phyloP scores from a whole-genome alignment of 2,888 invertebrate species.

The Drosophila diplacantha region DNA sequence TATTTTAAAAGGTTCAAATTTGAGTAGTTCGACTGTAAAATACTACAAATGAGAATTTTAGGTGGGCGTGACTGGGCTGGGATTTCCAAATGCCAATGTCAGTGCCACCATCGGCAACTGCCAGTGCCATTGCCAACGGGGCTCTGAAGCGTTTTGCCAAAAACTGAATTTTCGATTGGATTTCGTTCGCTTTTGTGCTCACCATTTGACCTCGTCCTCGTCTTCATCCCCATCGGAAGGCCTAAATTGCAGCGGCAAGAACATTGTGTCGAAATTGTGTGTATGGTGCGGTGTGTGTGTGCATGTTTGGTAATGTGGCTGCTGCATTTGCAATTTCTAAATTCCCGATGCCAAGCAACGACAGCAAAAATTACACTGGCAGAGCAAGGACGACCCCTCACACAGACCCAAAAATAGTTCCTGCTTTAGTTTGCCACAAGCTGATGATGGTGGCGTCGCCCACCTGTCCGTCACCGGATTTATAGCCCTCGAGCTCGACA shows the following conservation, averaged over 20 bases:
- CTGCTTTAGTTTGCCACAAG: slow-evolving; percentile 18
- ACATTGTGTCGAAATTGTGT: slow-evolving; percentile 23
- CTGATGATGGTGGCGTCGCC: slow-evolving; percentile 15
- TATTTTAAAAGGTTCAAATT: neutral
- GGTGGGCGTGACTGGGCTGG: slow-evolving; percentile 4
- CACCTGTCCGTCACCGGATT: slow-evolving; percentile 42
- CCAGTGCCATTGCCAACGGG: slow-evolving; percentile 47
- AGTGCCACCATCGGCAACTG: slow-evolving; percentile 49
- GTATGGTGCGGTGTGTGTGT: slow-evolving; percentile 6
- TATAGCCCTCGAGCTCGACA: slow-evolving; percentile 26
- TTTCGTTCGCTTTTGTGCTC: slow-evolving; percentile 39
- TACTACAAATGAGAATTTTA: slow-evolving; percentile 10
- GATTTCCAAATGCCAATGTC: slow-evolving; percentile 54
- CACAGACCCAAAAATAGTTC: slow-evolving; percentile 7
- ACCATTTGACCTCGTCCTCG: slow-evolving; percentile 22
- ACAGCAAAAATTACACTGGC: slow-evolving; percentile 31
- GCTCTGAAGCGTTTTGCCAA: slow-evolving; percentile 47
- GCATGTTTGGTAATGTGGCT: slow-evolving; percentile 35
- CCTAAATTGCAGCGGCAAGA: slow-evolving; percentile 30
- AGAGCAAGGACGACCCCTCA: slow-evolving; percentile 18
- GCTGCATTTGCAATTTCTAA: slow-evolving; percentile 60
- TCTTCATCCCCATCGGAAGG: slow-evolving; percentile 26
- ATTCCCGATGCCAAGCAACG: slow-evolving; percentile 33
- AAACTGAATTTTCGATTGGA: slow-evolving; percentile 64
- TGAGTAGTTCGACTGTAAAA: slow-evolving; percentile 7